These are phyloP conservation scores for Chaetura pelagica DNA, from an alignment of 2,113 vertebrate genomes.

Conservation along the genomic window DNA sequence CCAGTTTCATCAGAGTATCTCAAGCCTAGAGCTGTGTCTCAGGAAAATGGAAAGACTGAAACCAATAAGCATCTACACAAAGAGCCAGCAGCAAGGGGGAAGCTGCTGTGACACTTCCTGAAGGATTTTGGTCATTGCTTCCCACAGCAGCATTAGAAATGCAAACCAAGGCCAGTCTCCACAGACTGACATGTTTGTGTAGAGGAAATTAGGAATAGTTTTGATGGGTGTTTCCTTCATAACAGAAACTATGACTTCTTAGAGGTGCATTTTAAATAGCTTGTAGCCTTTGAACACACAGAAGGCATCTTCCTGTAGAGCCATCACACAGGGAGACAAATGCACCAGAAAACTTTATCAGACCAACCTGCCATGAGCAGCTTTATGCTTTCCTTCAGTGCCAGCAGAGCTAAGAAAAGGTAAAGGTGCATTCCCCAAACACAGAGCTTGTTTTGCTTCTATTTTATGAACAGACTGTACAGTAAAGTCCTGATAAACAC, in stretches of 20 bases:
- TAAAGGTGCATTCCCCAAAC: background rate
- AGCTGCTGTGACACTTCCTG: background rate
- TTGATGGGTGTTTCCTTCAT: background rate
- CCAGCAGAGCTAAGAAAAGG: too few relatives aligned
- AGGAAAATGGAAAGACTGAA: background rate
- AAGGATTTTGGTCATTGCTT: background rate
- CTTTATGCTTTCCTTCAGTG: background rate
- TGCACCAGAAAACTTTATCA: background rate
- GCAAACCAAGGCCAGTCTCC: background rate
- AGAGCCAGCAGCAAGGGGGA: background rate
- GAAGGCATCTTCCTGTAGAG: background rate
- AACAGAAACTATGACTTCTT: background rate
- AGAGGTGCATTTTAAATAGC: background rate
- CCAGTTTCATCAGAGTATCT: background rate
- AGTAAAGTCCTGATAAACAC: background rate
- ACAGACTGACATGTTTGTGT: accelerated
- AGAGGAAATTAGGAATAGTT: background rate
- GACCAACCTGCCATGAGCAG: background rate
- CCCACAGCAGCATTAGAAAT: background rate
- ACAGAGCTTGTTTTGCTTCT: background rate
- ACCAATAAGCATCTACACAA: background rate
- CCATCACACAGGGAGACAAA: accelerated
- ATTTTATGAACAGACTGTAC: background rate
- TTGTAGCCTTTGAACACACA: background rate
- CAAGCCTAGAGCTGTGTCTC: background rate